Evolutionary conservation across 1,140 invertebrate genomes (phyloP).

Genomic region (Orius insidiosus): DNA sequence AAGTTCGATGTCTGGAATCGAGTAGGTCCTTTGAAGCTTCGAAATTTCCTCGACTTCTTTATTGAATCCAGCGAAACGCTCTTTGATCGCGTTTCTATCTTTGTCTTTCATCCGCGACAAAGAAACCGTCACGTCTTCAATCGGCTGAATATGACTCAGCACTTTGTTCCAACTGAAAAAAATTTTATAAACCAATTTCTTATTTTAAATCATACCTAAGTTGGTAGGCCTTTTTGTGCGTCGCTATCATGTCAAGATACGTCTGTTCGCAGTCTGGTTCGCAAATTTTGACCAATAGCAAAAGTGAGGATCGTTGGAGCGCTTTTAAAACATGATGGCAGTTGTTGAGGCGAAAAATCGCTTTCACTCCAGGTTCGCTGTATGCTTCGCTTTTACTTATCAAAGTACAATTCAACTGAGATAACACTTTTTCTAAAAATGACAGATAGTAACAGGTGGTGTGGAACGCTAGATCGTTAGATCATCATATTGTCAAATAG

Average conservation of each 20-base stretch:
- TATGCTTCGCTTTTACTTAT: constrained; percentile 71
- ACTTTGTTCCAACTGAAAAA: constrained; percentile 80
- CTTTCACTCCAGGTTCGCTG: constrained; percentile 58
- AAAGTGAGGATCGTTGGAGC: constrained; percentile 59
- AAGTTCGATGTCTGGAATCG: constrained; percentile 79
- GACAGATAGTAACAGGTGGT: neutral
- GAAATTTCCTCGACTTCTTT: constrained; percentile 84
- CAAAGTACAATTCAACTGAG: constrained; percentile 66
- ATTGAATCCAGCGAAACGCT: constrained; percentile 83
- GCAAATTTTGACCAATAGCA: constrained; percentile 58
- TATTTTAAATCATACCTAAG: constrained; percentile 46
- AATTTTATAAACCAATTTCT: no score
- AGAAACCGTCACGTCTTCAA: constrained; percentile 44
- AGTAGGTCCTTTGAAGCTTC: constrained; percentile 73
- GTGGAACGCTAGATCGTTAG: no score
- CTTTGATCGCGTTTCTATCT: constrained; percentile 80
- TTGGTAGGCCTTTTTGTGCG: constrained; percentile 59
- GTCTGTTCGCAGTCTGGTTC: constrained; percentile 70
- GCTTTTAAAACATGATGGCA: constrained; percentile 85
- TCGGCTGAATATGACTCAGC: constrained; percentile 45
- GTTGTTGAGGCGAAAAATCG: constrained; percentile 80
- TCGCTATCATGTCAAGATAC: constrained; percentile 63
- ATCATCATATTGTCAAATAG: no score
- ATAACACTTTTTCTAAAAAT: constrained; percentile 60
- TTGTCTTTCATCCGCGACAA: constrained; percentile 68